These are phyloP conservation scores for Thomomys bottae DNA, from an alignment of 2,113 vertebrate genomes.

Conservation along the genomic window DNA sequence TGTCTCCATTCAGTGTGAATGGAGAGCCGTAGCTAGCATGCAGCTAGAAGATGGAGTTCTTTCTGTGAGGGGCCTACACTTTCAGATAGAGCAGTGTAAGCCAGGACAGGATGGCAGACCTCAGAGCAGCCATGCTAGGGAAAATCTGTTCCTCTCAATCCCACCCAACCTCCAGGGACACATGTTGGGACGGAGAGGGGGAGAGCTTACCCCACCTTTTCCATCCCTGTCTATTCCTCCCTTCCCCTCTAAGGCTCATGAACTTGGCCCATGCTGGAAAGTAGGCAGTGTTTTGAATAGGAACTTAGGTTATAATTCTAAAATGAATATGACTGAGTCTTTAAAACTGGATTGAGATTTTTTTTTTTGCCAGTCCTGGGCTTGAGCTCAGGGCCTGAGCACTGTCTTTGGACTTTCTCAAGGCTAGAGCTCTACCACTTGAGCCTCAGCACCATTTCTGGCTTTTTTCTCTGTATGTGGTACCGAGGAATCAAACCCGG, in stretches of 20 bases:
- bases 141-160: background rate
- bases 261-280: background rate
- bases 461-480: too few species aligned
- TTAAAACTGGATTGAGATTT: background rate
- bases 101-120: background rate
- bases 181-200: background rate
- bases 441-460: too few species aligned
- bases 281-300: background rate
- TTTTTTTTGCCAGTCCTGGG: too few species aligned
- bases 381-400: too few species aligned
- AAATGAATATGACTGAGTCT: background rate
- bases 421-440: too few species aligned
- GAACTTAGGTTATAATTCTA: conserved; percentile 51
- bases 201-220: background rate
- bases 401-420: too few species aligned
- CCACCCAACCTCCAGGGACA: background rate
- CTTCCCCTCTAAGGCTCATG: background rate
- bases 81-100: too few species aligned
- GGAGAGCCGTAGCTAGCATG: background rate
- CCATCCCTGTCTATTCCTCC: background rate
- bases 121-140: background rate
- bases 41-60: background rate
- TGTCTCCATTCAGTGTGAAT: background rate
- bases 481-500: too few species aligned
- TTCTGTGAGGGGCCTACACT: background rate